Percentiles rank a stretch among this genome's conserved stretches.
These are phyloP conservation scores for Pseudomyrmex sp. DNA, from an alignment of 1,140 invertebrate genomes.

Conservation along the genomic window DNA sequence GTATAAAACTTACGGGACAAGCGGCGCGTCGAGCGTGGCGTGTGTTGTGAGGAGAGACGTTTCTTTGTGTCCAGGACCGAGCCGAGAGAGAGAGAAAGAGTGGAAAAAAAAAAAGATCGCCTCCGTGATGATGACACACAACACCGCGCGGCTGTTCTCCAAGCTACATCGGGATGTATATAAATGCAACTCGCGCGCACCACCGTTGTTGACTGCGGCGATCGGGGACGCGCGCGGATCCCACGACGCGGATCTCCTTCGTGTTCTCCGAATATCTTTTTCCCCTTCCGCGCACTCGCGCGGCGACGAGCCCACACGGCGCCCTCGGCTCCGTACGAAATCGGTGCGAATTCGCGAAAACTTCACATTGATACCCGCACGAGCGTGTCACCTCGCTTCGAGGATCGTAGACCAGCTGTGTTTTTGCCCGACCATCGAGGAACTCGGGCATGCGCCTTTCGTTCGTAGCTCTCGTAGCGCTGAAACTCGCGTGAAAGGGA, in stretches of 20 bases:
- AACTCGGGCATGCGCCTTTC: conserved; percentile 66
- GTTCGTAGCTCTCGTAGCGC: background rate
- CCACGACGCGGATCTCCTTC: too few species aligned
- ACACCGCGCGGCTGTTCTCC: conserved; percentile 61
- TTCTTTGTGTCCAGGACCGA: conserved; percentile 70
- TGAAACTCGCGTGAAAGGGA: conserved; percentile 21
- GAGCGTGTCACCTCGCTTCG: conserved; percentile 70
- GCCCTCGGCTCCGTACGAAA: conserved; percentile 59
- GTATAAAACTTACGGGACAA: conserved; percentile 59
- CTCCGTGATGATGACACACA: conserved; percentile 57
- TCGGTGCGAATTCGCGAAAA: conserved; percentile 65
- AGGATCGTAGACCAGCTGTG: conserved; percentile 76
- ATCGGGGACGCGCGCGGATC: background rate
- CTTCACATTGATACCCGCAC: conserved; percentile 71
- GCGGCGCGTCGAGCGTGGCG: conserved; percentile 59
- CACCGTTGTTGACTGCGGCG: conserved; percentile 42
- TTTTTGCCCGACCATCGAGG: conserved; percentile 75
- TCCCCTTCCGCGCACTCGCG: conserved; percentile 16
- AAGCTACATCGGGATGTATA: conserved; percentile 41
- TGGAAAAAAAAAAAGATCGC: background rate
- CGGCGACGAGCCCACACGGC: conserved; percentile 5
- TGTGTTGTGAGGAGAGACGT: background rate
- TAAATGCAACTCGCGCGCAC: conserved; percentile 35
- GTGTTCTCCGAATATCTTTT: conserved; percentile 34
- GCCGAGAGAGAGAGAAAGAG: conserved; percentile 54